phyloP scores from a whole-genome alignment of 1,140 invertebrate species.

The Hyles euphorbiae region DNA sequence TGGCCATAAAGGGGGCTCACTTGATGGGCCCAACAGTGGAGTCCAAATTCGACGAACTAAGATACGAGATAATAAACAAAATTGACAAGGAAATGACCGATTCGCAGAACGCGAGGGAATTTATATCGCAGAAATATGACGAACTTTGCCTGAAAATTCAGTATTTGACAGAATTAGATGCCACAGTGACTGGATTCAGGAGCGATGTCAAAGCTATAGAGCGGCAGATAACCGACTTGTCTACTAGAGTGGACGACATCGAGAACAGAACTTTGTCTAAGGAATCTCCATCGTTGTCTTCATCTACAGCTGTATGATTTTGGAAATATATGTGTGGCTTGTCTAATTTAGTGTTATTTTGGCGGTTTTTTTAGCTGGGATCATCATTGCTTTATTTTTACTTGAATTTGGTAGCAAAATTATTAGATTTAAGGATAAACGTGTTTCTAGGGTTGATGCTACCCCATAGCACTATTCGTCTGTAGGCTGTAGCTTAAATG shows the following conservation, averaged over 20 bases:
- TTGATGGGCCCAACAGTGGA: slow-evolving; percentile 45
- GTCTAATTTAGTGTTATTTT: too few relatives aligned
- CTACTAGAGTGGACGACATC: slow-evolving; percentile 44
- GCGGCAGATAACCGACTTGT: slow-evolving; percentile 41
- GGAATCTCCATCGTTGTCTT: slow-evolving; percentile 37
- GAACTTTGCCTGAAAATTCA: slow-evolving; percentile 62
- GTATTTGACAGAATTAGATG: slow-evolving; percentile 53
- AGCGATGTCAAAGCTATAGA: slow-evolving; percentile 62
- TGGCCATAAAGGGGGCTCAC: slow-evolving; percentile 36
- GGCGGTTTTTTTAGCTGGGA: too few relatives aligned
- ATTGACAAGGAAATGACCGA: slow-evolving; percentile 59
- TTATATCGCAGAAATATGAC: slow-evolving; percentile 57
- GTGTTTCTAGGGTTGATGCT: too few relatives aligned
- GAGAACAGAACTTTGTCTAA: slow-evolving; percentile 49
- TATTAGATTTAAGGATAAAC: too few relatives aligned
- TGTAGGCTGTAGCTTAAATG: too few relatives aligned
- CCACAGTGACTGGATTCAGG: slow-evolving; percentile 52
- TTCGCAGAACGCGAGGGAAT: slow-evolving; percentile 54
- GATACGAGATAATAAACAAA: slow-evolving; percentile 50
- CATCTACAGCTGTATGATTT: slow-evolving; percentile 24
- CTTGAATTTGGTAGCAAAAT: too few relatives aligned
- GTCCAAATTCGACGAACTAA: slow-evolving; percentile 60
- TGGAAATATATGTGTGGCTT: too few relatives aligned
- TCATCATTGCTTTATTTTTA: too few relatives aligned
- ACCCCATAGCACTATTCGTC: too few relatives aligned